phyloP scores from a whole-genome alignment of 1,140 invertebrate genomes.

The Microplitis demolitor region DNA sequence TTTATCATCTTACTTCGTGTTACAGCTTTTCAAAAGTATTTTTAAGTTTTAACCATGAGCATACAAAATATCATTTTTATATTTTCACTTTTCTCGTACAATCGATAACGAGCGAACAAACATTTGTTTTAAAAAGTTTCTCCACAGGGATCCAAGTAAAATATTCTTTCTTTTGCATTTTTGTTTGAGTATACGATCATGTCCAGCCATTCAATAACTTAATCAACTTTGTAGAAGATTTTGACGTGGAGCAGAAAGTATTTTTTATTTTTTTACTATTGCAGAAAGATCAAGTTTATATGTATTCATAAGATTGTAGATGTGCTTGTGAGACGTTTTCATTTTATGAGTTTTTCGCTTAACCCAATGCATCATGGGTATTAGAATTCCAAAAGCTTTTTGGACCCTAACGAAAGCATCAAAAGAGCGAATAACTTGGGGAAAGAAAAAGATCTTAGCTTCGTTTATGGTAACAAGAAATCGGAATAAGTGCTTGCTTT shows the following conservation, averaged over 20 bases:
- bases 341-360: constrained; percentile 21
- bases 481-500: constrained; percentile 25
- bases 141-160: not conserved
- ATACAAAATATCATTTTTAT: constrained; percentile 7
- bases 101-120: not conserved
- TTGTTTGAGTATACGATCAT: not conserved
- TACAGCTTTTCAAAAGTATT: not conserved
- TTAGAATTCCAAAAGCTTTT: constrained; percentile 16
- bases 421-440: constrained; percentile 24
- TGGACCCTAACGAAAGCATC: constrained; percentile 21
- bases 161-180: not conserved
- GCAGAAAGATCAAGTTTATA: constrained; percentile 4
- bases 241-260: constrained; percentile 4
- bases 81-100: not conserved
- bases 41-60: not conserved
- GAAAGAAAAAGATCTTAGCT: not conserved
- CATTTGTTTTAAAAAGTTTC: constrained; percentile 14
- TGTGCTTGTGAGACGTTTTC: constrained; percentile 6
- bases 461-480: constrained; percentile 32
- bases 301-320: not conserved
- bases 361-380: constrained; percentile 27
- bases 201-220: constrained; percentile 21
- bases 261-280: constrained; percentile 8
- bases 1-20: not conserved
- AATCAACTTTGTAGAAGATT: constrained; percentile 5